Conservation (phyloP, 2,888 invertebrate genomes). For the Formica aserva region DNA sequence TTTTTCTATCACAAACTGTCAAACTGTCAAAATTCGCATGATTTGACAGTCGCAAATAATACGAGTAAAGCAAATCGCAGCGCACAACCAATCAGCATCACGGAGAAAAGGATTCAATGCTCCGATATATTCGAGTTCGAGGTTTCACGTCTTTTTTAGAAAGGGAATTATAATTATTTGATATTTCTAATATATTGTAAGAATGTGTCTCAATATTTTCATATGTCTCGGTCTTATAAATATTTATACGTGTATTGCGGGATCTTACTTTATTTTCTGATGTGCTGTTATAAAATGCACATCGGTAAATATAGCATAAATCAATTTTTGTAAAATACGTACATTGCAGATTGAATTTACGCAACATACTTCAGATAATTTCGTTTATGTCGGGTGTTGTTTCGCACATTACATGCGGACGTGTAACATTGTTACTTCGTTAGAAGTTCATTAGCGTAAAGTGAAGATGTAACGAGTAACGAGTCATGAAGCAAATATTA, state of each 20-base stretch:
- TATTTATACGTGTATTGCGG: background rate
- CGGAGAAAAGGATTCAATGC: too few species aligned
- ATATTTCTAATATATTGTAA: background rate
- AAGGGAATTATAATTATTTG: too few species aligned
- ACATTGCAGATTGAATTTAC: slow-evolving; percentile 34
- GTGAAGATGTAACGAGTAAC: slow-evolving; percentile 28
- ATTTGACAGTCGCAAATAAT: too few species aligned
- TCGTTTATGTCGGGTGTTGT: slow-evolving; percentile 28
- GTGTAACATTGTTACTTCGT: slow-evolving; percentile 27
- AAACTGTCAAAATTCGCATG: too few species aligned
- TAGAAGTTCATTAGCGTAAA: slow-evolving; percentile 38
- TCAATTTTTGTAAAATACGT: slow-evolving; percentile 1
- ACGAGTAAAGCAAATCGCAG: too few species aligned
- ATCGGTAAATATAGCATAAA: background rate
- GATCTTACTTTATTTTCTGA: background rate
- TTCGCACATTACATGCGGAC: slow-evolving; percentile 31
- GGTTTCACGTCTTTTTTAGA: too few species aligned
- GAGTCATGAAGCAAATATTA: slow-evolving; percentile 11
- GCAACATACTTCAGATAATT: slow-evolving; percentile 26
- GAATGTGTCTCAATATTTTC: background rate
- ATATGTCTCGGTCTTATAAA: background rate
- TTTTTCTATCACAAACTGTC: too few species aligned
- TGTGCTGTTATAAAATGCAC: background rate
- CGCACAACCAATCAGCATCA: too few species aligned
- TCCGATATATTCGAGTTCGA: too few species aligned